phyloP scores from a whole-genome alignment of 2,888 invertebrate species.

The Dasysyrphus tricinctus region DNA sequence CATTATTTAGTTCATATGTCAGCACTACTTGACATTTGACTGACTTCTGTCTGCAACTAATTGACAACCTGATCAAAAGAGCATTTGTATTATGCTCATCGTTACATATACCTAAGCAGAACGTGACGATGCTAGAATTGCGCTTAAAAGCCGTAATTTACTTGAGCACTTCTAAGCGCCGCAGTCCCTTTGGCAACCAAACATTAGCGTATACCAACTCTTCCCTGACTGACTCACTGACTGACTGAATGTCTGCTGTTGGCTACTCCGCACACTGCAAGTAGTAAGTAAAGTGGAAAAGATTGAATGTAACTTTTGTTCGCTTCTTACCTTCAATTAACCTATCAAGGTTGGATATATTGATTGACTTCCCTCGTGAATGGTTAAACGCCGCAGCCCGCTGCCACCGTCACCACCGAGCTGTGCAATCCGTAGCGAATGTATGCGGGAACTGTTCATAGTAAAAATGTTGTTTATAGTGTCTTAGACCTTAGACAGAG shows the following conservation, averaged over 20 bases:
- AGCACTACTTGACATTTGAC: slow-evolving; percentile 71
- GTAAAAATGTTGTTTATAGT: slow-evolving; percentile 10
- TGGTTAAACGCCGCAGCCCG: slow-evolving; percentile 54
- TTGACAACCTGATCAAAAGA: slow-evolving; percentile 74
- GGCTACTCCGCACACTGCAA: slow-evolving; percentile 49
- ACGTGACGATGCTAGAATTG: slow-evolving; percentile 74
- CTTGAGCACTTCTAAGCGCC: slow-evolving; percentile 72
- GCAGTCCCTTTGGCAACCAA: slow-evolving; percentile 69
- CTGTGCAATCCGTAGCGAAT: slow-evolving; percentile 29
- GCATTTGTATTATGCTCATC: slow-evolving; percentile 54
- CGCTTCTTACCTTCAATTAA: slow-evolving; percentile 74
- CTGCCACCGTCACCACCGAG: background rate
- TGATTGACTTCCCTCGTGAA: slow-evolving; percentile 72
- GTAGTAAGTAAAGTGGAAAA: slow-evolving; percentile 60
- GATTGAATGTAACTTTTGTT: slow-evolving; percentile 69
- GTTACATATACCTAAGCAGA: slow-evolving; percentile 34
- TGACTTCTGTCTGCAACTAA: slow-evolving; percentile 74
- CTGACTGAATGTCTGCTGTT: slow-evolving; percentile 69
- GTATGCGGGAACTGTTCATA: background rate
- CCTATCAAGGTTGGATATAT: slow-evolving; percentile 74
- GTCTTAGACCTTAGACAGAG: background rate
- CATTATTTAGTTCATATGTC: slow-evolving; percentile 62
- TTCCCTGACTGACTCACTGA: slow-evolving; percentile 52
- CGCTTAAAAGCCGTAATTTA: slow-evolving; percentile 74
- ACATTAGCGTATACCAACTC: slow-evolving; percentile 58